Evolutionary conservation across 2,113 vertebrate species (phyloP).

Genomic region (Galeopterus variegatus): DNA sequence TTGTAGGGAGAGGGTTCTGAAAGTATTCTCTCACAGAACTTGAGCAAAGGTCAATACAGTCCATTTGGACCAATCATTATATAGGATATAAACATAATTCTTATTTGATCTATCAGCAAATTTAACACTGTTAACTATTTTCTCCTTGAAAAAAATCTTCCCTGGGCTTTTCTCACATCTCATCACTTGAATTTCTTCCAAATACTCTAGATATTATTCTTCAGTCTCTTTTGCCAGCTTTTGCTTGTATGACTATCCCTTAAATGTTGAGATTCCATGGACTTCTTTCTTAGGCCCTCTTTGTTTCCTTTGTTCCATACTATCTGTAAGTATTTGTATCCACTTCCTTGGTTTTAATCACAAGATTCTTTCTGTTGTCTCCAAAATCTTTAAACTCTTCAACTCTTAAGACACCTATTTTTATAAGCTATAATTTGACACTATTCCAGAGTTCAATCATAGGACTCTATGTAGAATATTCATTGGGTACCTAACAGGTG

Average conservation of each 20-base stretch:
- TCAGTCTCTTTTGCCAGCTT: not conserved
- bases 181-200: not conserved
- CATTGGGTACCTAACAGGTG: not conserved
- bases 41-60: not conserved
- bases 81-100: conserved; percentile 36
- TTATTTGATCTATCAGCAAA: conserved; percentile 14
- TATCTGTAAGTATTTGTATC: not conserved
- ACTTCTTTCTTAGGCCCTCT: not conserved
- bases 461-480: not conserved
- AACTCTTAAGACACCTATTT: not conserved
- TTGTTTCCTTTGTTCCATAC: not conserved
- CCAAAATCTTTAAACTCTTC: conserved; percentile 31
- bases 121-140: conserved; percentile 29
- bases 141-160: not conserved
- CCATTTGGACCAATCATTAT: not conserved
- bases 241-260: not conserved
- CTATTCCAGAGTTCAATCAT: not conserved
- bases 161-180: not conserved
- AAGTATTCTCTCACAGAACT: not conserved
- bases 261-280: not conserved
- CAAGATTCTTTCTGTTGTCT: not conserved
- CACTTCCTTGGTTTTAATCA: conserved; percentile 47
- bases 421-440: not conserved
- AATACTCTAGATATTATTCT: not conserved
- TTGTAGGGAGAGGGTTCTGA: not conserved